phyloP scores from a whole-genome alignment of 2,888 invertebrate genomes.

The Drosophila limbata region DNA sequence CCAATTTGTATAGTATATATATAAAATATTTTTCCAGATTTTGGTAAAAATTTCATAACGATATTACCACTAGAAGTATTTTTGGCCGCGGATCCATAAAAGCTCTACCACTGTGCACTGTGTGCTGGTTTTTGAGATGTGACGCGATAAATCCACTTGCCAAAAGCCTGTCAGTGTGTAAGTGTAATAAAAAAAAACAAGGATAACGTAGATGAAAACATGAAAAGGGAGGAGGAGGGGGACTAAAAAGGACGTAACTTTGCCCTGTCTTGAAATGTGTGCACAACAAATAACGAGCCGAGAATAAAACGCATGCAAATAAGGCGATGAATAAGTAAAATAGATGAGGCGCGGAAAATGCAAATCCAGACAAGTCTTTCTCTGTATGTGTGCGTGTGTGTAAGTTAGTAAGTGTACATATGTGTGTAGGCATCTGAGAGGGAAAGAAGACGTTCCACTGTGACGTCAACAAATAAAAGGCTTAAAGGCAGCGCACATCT shows the following conservation, averaged over 20 bases:
- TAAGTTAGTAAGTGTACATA: background rate
- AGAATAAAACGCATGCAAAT: conserved; percentile 74
- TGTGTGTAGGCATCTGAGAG: background rate
- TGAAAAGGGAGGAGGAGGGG: background rate
- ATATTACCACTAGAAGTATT: no score
- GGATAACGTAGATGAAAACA: background rate
- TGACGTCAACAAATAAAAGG: conserved; percentile 68
- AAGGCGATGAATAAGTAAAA: conserved; percentile 72
- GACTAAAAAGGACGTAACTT: conserved; percentile 16
- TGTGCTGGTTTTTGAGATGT: conserved; percentile 7
- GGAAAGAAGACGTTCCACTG: conserved; percentile 9
- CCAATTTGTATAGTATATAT: no score
- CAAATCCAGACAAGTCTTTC: conserved; percentile 47
- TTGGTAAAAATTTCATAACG: no score
- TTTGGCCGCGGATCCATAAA: no score
- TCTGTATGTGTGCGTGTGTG: background rate
- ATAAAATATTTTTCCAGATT: no score
- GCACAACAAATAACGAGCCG: conserved; percentile 51
- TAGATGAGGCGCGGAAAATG: conserved; percentile 71
- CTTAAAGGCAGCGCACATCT: conserved; percentile 46
- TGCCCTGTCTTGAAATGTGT: conserved; percentile 9
- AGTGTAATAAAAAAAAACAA: conserved; percentile 50
- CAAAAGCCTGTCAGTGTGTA: conserved; percentile 38
- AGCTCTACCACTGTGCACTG: no score
- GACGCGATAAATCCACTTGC: conserved; percentile 48